These are phyloP conservation scores for Luperina nickerlii DNA, from an alignment of 2,888 invertebrate species.

Conservation along the genomic window DNA sequence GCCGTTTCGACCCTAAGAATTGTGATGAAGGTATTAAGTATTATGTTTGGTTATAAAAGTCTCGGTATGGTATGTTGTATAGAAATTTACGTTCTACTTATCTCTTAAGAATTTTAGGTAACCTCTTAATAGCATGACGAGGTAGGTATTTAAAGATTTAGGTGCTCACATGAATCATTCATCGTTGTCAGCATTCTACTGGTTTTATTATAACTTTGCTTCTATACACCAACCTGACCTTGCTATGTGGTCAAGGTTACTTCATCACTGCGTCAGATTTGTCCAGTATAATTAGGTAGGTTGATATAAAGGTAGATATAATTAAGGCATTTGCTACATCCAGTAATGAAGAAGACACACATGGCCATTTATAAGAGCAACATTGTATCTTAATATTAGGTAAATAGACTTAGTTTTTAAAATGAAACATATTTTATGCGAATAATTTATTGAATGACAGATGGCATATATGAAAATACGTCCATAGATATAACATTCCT, in stretches of 20 bases:
- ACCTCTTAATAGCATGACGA: not conserved
- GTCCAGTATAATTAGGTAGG: not conserved
- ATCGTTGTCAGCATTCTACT: slow-evolving; percentile 16
- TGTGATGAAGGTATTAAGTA: too few species aligned
- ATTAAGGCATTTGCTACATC: slow-evolving; percentile 12
- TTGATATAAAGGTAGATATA: slow-evolving; percentile 22
- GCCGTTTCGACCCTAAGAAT: too few species aligned
- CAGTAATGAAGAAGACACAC: slow-evolving; percentile 20
- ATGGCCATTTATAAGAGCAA: slow-evolving; percentile 6
- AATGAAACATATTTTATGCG: too few species aligned
- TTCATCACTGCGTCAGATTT: slow-evolving; percentile 8
- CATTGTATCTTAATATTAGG: not conserved
- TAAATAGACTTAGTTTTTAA: not conserved
- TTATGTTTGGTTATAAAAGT: not conserved
- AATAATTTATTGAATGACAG: too few species aligned
- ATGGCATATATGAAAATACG: too few species aligned
- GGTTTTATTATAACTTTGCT: slow-evolving; percentile 7
- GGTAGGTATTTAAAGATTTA: not conserved
- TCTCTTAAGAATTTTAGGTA: not conserved
- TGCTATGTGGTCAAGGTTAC: slow-evolving; percentile 39
- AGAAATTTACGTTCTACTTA: not conserved
- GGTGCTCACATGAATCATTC: not conserved
- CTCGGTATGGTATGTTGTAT: too few species aligned
- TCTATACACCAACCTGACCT: slow-evolving; percentile 16
- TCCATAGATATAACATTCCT: too few species aligned